phyloP scores from a whole-genome alignment of 1,140 invertebrate genomes.

The Neodiprion virginianus region DNA sequence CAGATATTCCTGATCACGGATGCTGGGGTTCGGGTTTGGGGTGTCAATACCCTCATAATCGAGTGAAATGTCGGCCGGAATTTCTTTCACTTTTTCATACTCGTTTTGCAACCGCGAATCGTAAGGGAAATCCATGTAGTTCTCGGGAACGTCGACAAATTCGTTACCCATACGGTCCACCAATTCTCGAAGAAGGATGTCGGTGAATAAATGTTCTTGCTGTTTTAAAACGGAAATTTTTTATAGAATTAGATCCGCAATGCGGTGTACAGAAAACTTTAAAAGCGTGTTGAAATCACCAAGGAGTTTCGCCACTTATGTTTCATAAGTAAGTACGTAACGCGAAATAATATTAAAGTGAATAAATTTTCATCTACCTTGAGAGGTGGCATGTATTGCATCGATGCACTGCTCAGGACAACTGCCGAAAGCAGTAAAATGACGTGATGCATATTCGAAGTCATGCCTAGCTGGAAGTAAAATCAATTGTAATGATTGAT shows the following conservation, averaged over 20 bases:
- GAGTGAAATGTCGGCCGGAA: slow-evolving; percentile 52
- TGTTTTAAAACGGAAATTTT: background rate
- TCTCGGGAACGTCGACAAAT: slow-evolving; percentile 66
- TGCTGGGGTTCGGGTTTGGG: slow-evolving; percentile 72
- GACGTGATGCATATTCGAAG: background rate
- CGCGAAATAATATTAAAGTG: no score
- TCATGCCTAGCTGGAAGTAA: slow-evolving; percentile 9
- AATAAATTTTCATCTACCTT: background rate
- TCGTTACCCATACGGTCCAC: slow-evolving; percentile 76
- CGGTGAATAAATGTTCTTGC: slow-evolving; percentile 61
- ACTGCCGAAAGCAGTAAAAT: background rate
- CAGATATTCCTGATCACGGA: slow-evolving; percentile 89
- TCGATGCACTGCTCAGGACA: background rate
- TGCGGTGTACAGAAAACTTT: background rate
- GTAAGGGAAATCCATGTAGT: slow-evolving; percentile 71
- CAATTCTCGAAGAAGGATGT: slow-evolving; percentile 70
- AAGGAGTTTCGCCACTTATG: no score
- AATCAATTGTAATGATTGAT: slow-evolving; percentile 12
- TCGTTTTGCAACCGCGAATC: slow-evolving; percentile 61
- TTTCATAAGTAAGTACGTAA: no score
- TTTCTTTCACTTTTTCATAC: slow-evolving; percentile 64
- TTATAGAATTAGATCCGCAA: background rate
- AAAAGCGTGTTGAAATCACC: no score
- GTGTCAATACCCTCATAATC: slow-evolving; percentile 72
- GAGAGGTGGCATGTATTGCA: slow-evolving; percentile 5